Evolutionary conservation across 1,140 invertebrate species (phyloP).

Genomic region (Metaphire vulgaris): DNA sequence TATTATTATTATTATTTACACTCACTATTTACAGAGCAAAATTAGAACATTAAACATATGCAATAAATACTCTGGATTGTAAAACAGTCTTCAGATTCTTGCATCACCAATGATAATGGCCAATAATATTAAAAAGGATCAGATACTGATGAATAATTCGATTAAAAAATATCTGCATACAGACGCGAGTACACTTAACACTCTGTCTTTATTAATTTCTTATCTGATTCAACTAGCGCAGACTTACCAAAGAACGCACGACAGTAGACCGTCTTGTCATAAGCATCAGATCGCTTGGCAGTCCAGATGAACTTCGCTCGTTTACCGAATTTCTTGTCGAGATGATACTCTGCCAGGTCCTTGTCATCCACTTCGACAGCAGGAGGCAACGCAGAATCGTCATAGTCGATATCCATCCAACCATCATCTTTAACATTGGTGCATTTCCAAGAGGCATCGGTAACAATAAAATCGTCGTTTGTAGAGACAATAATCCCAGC

Average conservation of each 20-base stretch:
- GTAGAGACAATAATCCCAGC: background rate
- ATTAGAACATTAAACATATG: no score
- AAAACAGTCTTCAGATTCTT: no score
- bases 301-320: background rate
- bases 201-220: no score
- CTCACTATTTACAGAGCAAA: no score
- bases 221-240: no score
- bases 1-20: no score
- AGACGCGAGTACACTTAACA: no score
- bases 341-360: background rate
- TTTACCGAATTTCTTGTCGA: background rate
- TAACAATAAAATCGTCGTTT: background rate
- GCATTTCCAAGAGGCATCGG: background rate
- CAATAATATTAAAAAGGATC: no score
- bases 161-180: no score
- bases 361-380: background rate
- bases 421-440: background rate
- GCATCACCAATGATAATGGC: no score
- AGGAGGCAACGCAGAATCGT: background rate
- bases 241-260: background rate
- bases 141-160: no score
- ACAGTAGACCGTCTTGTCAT: background rate
- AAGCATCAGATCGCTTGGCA: background rate
- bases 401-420: background rate
- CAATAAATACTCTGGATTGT: no score